Base-by-base conservation (phyloP, 2,888 invertebrate genomes). In the Anthrax anthrax region DNA sequence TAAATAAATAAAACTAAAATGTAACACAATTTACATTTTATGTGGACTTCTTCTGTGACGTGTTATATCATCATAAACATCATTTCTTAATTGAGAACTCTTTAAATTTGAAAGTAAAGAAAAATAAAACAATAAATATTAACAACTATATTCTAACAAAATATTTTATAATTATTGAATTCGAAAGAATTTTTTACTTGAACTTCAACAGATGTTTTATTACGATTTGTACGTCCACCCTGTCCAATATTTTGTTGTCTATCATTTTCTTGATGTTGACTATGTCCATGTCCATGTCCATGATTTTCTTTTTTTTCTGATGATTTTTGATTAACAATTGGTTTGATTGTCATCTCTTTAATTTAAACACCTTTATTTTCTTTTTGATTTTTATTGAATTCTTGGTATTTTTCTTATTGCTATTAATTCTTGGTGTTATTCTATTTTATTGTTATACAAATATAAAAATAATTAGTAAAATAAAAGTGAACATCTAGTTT, bases 11-110 rank as follows among this genome's bases (percentile, higher is more conserved):
- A 29, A 27, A 16, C 4, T n/a, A n/a, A n/a, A n/a, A n/a, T n/a
- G n/a, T n/a, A n/a, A n/a, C n/a, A n/a, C n/a, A n/a, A 37, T 47
- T 52, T 45, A 65, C 65, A 59, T 64, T 44, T 67, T 67, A 44
- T 67, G 63, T 18, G 67, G 67, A 54, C 65, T 65, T 43, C 67
- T 61, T 10, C 65, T 64, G 56, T 65, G 64, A 47, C 67, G 64
- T 37, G 60, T 47, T 39, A 65, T 50, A 19, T 67, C 67, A 38
- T 67, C 67, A 40, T 59, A 67, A 12, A 63, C 60, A 52, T 67
- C 67, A 37, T 55, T 59, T 46, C 64, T 62, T 4, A 65, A 59
- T 48, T 65, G 67, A 4, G 67, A 63, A 54, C 64, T 66, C 67
- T 67, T 36, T 13, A 36, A 14, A 36, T 36, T 16, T 19, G 36